A percentile compares a stretch with the other conserved stretches of the same genome.
These are phyloP conservation scores for Camponotus floridanus DNA, from an alignment of 1,140 invertebrate species.

Conservation along the genomic window DNA sequence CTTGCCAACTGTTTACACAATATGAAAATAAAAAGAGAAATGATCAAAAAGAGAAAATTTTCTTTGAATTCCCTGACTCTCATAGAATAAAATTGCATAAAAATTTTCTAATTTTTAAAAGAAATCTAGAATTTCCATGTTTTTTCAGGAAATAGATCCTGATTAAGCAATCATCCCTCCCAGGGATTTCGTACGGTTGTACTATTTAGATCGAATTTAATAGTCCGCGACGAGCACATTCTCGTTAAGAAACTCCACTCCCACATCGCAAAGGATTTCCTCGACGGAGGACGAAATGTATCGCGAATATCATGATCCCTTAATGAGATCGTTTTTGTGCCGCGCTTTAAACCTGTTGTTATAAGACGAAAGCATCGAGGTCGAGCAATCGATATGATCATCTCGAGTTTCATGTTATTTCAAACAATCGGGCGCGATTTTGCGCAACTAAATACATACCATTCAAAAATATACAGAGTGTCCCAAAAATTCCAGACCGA, in stretches of 20 bases:
- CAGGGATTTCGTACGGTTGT: conserved; percentile 18
- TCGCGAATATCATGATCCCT: neutral
- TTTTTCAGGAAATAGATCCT: no score
- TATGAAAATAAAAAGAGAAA: no score
- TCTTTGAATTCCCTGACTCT: no score
- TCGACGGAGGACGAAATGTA: neutral
- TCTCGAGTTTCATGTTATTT: neutral
- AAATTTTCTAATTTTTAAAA: no score
- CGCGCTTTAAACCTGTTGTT: neutral
- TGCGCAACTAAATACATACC: neutral
- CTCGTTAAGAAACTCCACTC: neutral
- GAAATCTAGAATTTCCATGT: no score
- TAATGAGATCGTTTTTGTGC: neutral
- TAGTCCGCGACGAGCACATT: conserved; percentile 10
- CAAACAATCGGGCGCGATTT: neutral
- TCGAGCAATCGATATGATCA: neutral
- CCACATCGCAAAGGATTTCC: neutral
- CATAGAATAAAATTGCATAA: no score
- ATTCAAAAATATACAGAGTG: no score
- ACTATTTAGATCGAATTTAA: conserved; percentile 33
- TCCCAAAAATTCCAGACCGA: no score
- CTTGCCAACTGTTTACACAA: no score
- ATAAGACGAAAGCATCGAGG: neutral
- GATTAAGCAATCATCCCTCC: conserved; percentile 42
- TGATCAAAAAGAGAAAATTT: no score